Percentiles rank a stretch among this genome's conserved stretches.
phyloP scores from a whole-genome alignment of 2,113 vertebrate genomes.

The Spilogale gracilis region DNA sequence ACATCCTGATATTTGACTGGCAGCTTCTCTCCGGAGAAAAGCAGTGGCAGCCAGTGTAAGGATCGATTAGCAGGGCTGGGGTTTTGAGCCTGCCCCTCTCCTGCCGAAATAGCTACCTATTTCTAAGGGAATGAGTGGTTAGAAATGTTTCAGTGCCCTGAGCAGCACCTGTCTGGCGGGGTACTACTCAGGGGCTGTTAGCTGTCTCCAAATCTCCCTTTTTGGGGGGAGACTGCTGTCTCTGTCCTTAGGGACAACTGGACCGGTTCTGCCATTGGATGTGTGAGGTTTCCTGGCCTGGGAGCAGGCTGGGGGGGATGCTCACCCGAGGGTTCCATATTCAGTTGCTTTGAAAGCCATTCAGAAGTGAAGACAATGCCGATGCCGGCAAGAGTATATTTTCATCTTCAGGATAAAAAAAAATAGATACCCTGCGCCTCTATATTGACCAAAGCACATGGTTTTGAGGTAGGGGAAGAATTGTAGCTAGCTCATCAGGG shows the following conservation, averaged over 20 bases:
- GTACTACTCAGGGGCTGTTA: rapidly evolving
- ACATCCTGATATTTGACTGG: neutral
- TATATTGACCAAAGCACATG: conserved; percentile 8
- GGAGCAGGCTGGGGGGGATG: neutral
- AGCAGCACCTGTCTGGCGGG: neutral
- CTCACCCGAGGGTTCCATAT: neutral
- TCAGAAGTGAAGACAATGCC: neutral
- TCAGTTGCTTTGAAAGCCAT: neutral
- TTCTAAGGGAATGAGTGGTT: neutral
- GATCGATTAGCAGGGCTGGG: neutral
- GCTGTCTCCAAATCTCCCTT: neutral
- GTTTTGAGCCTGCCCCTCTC: neutral
- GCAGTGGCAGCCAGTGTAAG: rapidly evolving
- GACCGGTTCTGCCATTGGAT: neutral
- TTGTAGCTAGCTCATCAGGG: neutral
- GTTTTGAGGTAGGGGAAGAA: neutral
- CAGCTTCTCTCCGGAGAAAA: neutral
- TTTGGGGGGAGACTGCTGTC: neutral
- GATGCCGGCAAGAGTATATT: neutral
- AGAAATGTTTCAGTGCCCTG: neutral
- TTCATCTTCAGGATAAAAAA: neutral
- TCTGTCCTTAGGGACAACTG: neutral
- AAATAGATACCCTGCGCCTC: neutral
- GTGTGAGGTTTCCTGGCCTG: neutral
- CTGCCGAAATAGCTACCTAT: neutral